A percentile compares a stretch with the other conserved stretches of the same genome.
phyloP scores from a whole-genome alignment of 2,797 vertebrate genomes.

The Rhyacichthys aspro region DNA sequence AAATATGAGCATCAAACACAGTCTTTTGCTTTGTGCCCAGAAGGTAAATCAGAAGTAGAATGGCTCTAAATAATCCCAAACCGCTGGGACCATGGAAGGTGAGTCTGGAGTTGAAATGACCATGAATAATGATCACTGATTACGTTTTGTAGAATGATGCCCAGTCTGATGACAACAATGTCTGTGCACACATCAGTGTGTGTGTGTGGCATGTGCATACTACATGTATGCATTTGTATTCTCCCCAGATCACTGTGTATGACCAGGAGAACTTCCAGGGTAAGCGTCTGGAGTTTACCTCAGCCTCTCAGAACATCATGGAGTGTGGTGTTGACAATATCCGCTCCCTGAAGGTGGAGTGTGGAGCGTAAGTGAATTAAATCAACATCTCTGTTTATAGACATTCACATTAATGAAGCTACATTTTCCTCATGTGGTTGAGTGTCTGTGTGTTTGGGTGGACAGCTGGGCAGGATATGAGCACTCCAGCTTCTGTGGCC shows the following conservation, averaged over 20 bases:
- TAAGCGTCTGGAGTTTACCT: slow-evolving; percentile 91
- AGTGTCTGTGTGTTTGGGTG: slow-evolving; percentile 28
- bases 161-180: slow-evolving; percentile 30
- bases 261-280: slow-evolving; percentile 98
- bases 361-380: slow-evolving; percentile 88
- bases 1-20: slow-evolving; percentile 1
- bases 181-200: slow-evolving; percentile 44
- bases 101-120: slow-evolving; percentile 40
- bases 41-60: slow-evolving; percentile 79
- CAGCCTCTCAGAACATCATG: slow-evolving; percentile 91
- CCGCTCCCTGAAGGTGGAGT: slow-evolving; percentile 94
- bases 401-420: slow-evolving; percentile 6
- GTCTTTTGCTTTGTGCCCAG: slow-evolving; percentile 27
- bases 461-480: slow-evolving; percentile 95
- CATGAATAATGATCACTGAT: slow-evolving; percentile 2
- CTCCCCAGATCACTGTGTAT: slow-evolving; percentile 90
- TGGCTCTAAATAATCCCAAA: slow-evolving; percentile 93
- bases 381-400: not conserved
- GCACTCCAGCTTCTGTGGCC: slow-evolving; percentile 94
- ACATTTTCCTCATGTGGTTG: slow-evolving; percentile 2
- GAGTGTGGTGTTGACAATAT: slow-evolving; percentile 90
- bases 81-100: slow-evolving; percentile 94
- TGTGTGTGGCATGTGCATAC: slow-evolving; percentile 40
- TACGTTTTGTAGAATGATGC: slow-evolving; percentile 17
- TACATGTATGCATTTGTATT: slow-evolving; percentile 52